Evolutionary conservation across 2,797 vertebrate species (phyloP).

Genomic region (Anguilla obscura): DNA sequence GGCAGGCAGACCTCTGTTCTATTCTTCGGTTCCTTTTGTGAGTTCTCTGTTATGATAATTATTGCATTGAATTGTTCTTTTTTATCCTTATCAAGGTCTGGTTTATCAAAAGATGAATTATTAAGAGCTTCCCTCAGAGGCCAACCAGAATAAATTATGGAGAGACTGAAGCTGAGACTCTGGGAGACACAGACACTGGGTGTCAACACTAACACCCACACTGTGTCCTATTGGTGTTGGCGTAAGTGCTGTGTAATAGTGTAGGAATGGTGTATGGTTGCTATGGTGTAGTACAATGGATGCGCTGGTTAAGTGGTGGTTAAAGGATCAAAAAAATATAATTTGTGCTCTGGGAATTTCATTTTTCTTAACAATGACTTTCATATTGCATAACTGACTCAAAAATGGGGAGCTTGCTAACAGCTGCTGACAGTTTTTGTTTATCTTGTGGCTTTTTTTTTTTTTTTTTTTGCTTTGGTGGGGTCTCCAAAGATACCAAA

Average conservation of each 20-base stretch:
- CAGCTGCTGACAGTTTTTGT: not conserved
- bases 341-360: not conserved
- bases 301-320: not conserved
- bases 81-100: not conserved
- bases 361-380: not conserved
- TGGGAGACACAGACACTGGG: not conserved
- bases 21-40: slow-evolving; percentile 18
- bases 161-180: not conserved
- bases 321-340: not conserved
- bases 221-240: not conserved
- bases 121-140: not conserved
- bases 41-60: slow-evolving; percentile 25
- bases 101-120: not conserved
- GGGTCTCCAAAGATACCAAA: not conserved
- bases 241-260: not conserved
- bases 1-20: slow-evolving; percentile 12
- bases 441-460: not conserved
- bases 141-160: not conserved
- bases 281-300: not conserved
- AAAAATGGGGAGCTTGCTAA: not conserved
- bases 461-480: too few relatives aligned
- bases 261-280: not conserved
- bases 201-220: not conserved
- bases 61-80: slow-evolving; percentile 12
- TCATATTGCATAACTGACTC: not conserved